Percentiles rank a stretch among this genome's conserved stretches.
Conservation (phyloP, 2,113 vertebrate genomes). For the Pollimyrus isidori region DNA sequence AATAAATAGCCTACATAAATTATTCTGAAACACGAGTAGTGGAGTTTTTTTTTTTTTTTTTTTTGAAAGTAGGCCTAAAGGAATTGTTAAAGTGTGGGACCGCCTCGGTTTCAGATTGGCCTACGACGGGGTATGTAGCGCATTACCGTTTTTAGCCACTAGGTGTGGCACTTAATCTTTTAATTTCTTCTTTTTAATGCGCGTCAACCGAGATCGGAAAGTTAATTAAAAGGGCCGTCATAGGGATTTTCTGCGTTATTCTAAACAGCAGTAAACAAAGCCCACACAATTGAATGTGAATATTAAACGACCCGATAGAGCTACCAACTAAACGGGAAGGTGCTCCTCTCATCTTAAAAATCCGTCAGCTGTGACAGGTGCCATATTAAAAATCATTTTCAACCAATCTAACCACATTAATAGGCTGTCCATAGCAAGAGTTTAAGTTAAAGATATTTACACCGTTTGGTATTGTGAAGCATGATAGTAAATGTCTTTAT, state of each 20-base stretch:
- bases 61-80: not conserved
- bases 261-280: not conserved
- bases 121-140: slow-evolving; percentile 30
- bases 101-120: not conserved
- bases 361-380: not conserved
- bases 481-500: not conserved
- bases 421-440: not conserved
- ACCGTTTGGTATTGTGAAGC: not conserved
- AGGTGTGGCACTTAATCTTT: slow-evolving; percentile 76
- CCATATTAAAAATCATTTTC: not conserved
- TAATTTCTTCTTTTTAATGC: slow-evolving; percentile 51
- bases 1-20: not conserved
- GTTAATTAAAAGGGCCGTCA: not conserved
- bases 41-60: not conserved
- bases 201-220: not conserved
- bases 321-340: not conserved
- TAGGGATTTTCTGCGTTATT: not conserved
- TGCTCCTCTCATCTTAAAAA: not conserved
- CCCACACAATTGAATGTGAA: not conserved
- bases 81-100: not conserved
- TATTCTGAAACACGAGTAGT: not conserved
- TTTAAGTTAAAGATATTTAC: not conserved
- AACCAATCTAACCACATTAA: not conserved
- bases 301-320: not conserved
- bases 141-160: slow-evolving; percentile 62